Percentiles rank a stretch among this genome's conserved stretches.
Conservation (phyloP, 2,888 invertebrate genomes). For the Tipula lateralis region DNA sequence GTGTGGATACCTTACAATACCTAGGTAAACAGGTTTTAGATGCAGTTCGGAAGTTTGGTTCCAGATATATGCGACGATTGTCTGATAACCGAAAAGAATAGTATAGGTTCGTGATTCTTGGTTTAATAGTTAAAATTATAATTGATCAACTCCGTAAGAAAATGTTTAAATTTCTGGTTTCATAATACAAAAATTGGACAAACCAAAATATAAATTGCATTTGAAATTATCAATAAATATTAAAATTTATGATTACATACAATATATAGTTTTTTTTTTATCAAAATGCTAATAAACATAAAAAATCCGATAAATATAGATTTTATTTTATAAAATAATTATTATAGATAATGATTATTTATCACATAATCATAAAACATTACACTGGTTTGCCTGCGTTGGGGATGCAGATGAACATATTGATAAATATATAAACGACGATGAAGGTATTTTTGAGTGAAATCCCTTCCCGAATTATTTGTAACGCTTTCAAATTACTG, state of each 20-base stretch:
- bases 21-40: too few species aligned
- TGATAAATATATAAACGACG: background rate
- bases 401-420: slow-evolving; percentile 12
- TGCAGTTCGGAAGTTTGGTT: too few species aligned
- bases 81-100: too few species aligned
- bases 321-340: background rate
- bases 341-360: background rate
- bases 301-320: background rate
- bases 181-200: background rate
- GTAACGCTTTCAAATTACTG: background rate
- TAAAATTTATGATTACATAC: background rate
- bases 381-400: slow-evolving; percentile 25
- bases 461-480: background rate
- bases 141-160: too few species aligned
- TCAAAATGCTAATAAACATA: background rate
- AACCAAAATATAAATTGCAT: background rate
- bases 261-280: background rate
- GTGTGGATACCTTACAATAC: too few species aligned
- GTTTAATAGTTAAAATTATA: too few species aligned
- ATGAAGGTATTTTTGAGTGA: slow-evolving; percentile 25
- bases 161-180: background rate
- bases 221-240: background rate
- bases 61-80: too few species aligned
- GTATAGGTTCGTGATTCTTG: too few species aligned
- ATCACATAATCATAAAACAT: slow-evolving; percentile 9